Conservation (phyloP, 2,888 invertebrate species). For the Zygogramma bicolorata region DNA sequence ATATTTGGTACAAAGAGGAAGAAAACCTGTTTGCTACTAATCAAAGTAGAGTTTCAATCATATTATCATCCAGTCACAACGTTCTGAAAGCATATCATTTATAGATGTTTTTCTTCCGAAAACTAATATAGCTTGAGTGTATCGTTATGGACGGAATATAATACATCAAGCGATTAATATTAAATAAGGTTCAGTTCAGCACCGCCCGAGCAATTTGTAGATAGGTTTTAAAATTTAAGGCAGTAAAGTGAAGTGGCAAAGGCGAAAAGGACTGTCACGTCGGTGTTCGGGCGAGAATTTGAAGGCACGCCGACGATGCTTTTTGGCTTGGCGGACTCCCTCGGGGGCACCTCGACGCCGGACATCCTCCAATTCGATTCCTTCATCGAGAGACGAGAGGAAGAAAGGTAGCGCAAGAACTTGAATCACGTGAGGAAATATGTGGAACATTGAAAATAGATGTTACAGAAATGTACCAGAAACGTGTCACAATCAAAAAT, state of each 20-base stretch:
- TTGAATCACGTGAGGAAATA: too few relatives aligned
- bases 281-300: slow-evolving; percentile 52
- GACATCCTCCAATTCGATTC: slow-evolving; percentile 23
- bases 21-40: too few relatives aligned
- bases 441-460: too few relatives aligned
- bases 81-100: too few relatives aligned
- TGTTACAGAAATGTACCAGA: too few relatives aligned
- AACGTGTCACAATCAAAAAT: too few relatives aligned
- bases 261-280: slow-evolving; percentile 59
- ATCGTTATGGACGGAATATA: slow-evolving; percentile 32
- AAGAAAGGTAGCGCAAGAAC: not conserved
- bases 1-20: too few relatives aligned
- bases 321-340: slow-evolving; percentile 36
- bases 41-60: too few relatives aligned
- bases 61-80: too few relatives aligned
- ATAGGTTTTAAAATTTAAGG: slow-evolving; percentile 62
- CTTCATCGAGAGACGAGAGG: not conserved
- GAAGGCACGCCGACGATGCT: slow-evolving; percentile 45
- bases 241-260: slow-evolving; percentile 49
- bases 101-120: not conserved
- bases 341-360: slow-evolving; percentile 27
- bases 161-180: slow-evolving; percentile 48
- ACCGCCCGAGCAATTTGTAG: slow-evolving; percentile 57
- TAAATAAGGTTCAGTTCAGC: slow-evolving; percentile 53
- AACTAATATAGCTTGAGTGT: slow-evolving; percentile 9